Conservation (phyloP, 2,113 vertebrate species). For the Scortum barcoo region DNA sequence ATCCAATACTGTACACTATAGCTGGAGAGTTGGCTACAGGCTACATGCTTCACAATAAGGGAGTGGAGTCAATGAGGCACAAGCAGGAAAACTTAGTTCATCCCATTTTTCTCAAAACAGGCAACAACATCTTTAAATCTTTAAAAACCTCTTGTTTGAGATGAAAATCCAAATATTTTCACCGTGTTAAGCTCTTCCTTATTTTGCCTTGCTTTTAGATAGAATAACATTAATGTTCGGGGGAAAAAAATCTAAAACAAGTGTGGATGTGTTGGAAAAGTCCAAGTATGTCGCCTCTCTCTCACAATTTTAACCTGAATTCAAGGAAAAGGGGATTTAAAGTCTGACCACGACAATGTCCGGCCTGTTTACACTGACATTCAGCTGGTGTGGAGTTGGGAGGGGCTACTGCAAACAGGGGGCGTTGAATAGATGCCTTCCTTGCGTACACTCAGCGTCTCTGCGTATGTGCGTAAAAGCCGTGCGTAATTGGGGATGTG, state of each 20-base stretch:
- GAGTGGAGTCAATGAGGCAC: not conserved
- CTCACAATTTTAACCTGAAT: not conserved
- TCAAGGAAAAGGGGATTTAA: not conserved
- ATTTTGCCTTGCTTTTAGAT: not conserved
- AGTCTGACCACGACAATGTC: not conserved
- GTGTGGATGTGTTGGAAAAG: not conserved
- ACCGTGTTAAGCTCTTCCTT: not conserved
- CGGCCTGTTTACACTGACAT: not conserved
- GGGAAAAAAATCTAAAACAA: not conserved
- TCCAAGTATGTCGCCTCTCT: not conserved
- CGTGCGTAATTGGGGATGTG: slow-evolving; percentile 58
- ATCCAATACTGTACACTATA: too few relatives aligned
- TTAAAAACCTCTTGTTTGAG: not conserved
- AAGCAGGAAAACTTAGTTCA: too few relatives aligned
- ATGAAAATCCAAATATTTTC: not conserved
- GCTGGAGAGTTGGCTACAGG: too few relatives aligned
- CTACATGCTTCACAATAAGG: too few relatives aligned
- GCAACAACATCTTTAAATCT: not conserved
- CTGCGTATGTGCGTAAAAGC: slow-evolving; percentile 56
- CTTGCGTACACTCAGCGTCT: slow-evolving; percentile 14
- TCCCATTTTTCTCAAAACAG: not conserved
- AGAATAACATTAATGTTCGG: not conserved
- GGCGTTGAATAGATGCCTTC: not conserved
- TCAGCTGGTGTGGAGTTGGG: slow-evolving; percentile 12
- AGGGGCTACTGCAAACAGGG: slow-evolving; percentile 27